Evolutionary conservation across 2,113 vertebrate species (phyloP).

Genomic region (Cyrtonyx montezumae): DNA sequence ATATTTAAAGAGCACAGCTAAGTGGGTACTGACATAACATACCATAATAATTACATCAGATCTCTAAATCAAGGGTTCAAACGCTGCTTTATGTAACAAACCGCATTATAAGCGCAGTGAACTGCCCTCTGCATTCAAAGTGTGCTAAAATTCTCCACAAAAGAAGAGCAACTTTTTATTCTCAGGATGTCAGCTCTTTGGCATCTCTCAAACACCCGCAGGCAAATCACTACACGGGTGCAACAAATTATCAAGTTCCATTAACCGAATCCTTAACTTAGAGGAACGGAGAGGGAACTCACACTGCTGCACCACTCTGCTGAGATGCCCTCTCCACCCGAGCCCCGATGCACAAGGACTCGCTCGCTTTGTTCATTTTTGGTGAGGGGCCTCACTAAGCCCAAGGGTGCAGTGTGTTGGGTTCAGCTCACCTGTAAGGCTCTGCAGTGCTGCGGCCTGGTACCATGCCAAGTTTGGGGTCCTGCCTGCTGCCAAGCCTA

Average conservation of each 20-base stretch:
- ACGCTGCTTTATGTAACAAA: slow-evolving; percentile 15
- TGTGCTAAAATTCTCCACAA: background rate
- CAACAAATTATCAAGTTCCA: background rate
- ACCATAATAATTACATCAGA: slow-evolving; percentile 20
- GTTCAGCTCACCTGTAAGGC: background rate
- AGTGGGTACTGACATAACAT: background rate
- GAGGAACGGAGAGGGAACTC: background rate
- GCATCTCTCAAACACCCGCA: background rate
- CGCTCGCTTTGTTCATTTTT: rapidly evolving
- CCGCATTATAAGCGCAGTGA: background rate
- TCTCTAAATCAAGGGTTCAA: slow-evolving; percentile 42
- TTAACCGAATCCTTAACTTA: background rate
- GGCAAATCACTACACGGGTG: background rate
- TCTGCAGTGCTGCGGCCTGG: background rate
- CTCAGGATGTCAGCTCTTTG: slow-evolving; percentile 3
- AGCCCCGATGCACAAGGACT: background rate
- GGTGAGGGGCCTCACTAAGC: background rate
- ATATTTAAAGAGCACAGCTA: background rate
- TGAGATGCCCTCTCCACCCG: background rate
- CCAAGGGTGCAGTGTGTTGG: background rate
- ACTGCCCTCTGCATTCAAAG: background rate
- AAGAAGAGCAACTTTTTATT: background rate
- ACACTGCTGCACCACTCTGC: background rate
- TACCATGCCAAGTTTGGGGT: background rate
- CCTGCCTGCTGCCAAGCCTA: background rate